Evolutionary conservation across 2,797 vertebrate genomes (phyloP).

Genomic region (Phataginus tetradactyla): DNA sequence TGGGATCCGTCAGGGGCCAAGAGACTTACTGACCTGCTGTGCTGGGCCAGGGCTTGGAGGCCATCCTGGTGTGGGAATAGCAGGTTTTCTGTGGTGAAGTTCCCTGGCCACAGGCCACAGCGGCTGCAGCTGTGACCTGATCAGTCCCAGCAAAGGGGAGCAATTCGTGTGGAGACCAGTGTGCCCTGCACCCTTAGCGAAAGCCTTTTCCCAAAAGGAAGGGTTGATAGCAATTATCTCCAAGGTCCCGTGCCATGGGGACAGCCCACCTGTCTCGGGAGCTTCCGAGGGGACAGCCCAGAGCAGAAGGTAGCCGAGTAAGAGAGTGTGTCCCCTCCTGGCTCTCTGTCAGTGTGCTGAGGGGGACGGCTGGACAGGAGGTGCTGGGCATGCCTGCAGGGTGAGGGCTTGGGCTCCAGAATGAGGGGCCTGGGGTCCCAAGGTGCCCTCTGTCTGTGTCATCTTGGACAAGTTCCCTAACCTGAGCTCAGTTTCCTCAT

Average conservation of each 20-base stretch:
- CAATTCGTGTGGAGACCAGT: not conserved
- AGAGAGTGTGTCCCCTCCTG: not conserved
- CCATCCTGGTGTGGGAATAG: accelerated
- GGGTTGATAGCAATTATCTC: not conserved
- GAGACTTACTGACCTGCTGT: not conserved
- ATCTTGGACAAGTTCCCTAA: not conserved
- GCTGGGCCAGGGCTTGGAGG: not conserved
- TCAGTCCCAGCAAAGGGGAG: not conserved
- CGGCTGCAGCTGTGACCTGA: not conserved
- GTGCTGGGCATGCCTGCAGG: not conserved
- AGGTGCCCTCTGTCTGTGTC: not conserved
- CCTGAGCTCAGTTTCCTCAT: not conserved
- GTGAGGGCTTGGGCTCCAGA: not conserved
- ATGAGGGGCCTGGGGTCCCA: not conserved
- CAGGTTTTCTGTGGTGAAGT: not conserved
- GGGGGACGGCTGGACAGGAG: accelerated
- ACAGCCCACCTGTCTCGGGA: not conserved
- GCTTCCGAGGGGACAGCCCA: not conserved
- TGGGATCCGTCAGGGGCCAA: not conserved
- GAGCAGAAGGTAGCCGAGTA: not conserved
- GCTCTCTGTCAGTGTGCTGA: not conserved
- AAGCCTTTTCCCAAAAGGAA: not conserved
- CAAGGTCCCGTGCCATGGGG: not conserved
- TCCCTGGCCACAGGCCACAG: not conserved
- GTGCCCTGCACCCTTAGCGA: not conserved